These are phyloP conservation scores for Pelvicachromis taeniatus DNA, from an alignment of 2,113 vertebrate species.

Conservation along the genomic window DNA sequence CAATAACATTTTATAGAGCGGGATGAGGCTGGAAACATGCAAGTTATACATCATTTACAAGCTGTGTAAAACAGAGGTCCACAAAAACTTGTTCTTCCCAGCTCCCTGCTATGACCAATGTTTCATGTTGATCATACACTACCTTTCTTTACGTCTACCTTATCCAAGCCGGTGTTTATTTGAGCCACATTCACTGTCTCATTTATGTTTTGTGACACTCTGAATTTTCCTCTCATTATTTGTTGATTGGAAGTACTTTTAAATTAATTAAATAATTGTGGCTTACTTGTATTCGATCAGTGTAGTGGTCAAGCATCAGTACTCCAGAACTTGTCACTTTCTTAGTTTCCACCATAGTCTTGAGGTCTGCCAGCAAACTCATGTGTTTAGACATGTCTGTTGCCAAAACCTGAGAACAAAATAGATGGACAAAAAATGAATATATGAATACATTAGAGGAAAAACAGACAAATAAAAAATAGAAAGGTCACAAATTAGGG, in stretches of 20 bases:
- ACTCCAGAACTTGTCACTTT: constrained; percentile 95
- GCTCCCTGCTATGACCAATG: neutral
- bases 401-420: constrained; percentile 81
- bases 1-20: neutral
- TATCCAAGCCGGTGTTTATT: neutral
- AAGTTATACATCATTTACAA: neutral
- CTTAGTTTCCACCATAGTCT: constrained; percentile 97
- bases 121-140: neutral
- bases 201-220: neutral
- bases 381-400: constrained; percentile 98
- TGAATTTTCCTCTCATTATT: neutral
- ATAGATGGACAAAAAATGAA: too few species aligned
- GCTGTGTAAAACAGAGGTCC: neutral
- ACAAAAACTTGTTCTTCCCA: neutral
- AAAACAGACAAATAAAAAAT: neutral
- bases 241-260: neutral
- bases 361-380: constrained; percentile 90
- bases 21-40: neutral
- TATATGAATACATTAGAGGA: neutral
- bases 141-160: neutral
- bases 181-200: neutral
- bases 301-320: constrained; percentile 89
- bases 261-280: neutral
- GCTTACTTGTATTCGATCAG: constrained; percentile 88
- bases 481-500: neutral